phyloP scores from a whole-genome alignment of 2,888 invertebrate species.

The Andrena hattorfiana region DNA sequence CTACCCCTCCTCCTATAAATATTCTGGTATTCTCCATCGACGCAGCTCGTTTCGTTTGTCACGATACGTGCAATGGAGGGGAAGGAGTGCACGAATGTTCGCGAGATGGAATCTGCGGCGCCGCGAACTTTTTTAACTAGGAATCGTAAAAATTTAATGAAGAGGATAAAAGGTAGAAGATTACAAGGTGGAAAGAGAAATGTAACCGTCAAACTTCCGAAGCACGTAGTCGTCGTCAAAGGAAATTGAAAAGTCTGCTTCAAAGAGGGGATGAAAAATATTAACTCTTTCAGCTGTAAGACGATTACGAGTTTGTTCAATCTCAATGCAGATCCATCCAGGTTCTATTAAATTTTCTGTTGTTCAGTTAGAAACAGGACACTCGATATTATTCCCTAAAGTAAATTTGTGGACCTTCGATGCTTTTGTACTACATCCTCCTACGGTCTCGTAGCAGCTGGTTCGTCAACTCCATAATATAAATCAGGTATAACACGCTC shows the following conservation, averaged over 20 bases:
- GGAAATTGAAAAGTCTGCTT: conserved; percentile 1
- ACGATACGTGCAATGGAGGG: neutral
- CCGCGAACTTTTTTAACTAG: neutral
- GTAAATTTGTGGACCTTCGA: too few relatives aligned
- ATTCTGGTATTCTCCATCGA: neutral
- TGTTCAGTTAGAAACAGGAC: too few relatives aligned
- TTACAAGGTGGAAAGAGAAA: neutral
- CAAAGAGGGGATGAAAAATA: neutral
- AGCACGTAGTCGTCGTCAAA: neutral
- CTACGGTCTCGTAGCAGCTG: neutral
- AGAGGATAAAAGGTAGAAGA: neutral
- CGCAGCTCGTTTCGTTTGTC: neutral
- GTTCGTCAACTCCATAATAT: neutral
- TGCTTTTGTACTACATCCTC: neutral
- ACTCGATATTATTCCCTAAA: too few relatives aligned
- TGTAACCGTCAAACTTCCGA: neutral
- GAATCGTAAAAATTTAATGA: conserved; percentile 11
- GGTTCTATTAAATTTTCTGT: too few relatives aligned
- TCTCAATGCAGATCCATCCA: too few relatives aligned
- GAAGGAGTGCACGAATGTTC: neutral
- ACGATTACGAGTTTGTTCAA: neutral
- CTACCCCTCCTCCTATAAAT: neutral
- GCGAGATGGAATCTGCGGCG: neutral
- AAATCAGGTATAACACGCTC: conserved; percentile 6
- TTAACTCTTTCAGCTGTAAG: neutral